A percentile compares a stretch with the other conserved stretches of the same genome.
Conservation (phyloP, 2,113 vertebrate genomes). For the Engraulis encrasicolus region DNA sequence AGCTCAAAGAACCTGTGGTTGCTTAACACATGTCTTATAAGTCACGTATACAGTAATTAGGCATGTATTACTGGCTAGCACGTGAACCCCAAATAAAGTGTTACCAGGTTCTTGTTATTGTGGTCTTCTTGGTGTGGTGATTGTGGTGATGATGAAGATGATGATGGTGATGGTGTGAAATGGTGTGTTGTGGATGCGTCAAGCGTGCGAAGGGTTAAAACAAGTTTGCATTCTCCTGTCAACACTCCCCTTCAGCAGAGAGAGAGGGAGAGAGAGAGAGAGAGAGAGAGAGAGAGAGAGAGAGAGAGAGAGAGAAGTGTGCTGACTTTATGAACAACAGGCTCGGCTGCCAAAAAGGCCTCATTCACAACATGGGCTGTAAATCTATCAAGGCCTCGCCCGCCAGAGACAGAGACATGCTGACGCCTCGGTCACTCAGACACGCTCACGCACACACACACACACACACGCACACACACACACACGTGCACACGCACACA, state of each 20-base stretch:
- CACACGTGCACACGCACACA: constrained; percentile 25
- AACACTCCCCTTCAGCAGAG: constrained; percentile 25
- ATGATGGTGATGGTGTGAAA: neutral
- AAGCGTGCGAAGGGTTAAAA: constrained; percentile 36
- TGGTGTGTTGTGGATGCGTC: neutral
- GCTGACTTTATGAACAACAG: constrained; percentile 47
- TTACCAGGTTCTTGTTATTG: too few species aligned
- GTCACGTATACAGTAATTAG: too few species aligned
- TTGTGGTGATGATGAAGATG: too few species aligned
- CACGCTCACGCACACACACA: constrained; percentile 55
- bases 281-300: too few species aligned
- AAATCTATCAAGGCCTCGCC: constrained; percentile 66
- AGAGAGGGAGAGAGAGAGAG: too few species aligned
- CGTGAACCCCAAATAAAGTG: too few species aligned
- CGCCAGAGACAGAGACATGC: constrained; percentile 69
- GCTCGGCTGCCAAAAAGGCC: constrained; percentile 59
- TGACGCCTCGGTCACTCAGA: constrained; percentile 70
- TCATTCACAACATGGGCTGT: constrained; percentile 60
- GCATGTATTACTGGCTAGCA: too few species aligned
- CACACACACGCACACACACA: constrained; percentile 19
- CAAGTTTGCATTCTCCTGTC: constrained; percentile 36
- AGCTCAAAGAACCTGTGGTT: too few species aligned
- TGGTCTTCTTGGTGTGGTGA: too few species aligned
- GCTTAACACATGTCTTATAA: too few species aligned
- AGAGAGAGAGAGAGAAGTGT: too few species aligned